These are phyloP conservation scores for Lethrus apterus DNA, from an alignment of 1,140 invertebrate genomes.

Conservation along the genomic window DNA sequence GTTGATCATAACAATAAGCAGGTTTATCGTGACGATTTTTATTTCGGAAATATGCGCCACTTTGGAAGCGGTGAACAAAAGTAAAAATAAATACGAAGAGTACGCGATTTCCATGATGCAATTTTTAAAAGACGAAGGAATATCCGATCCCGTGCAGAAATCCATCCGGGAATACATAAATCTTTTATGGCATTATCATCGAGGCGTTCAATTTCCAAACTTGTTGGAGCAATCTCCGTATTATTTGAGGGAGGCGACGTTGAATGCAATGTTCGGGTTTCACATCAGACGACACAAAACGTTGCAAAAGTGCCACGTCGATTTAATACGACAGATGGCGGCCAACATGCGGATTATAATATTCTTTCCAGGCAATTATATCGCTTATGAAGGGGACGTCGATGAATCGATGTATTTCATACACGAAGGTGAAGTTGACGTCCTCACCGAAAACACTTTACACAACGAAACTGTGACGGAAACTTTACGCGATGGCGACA, in stretches of 20 bases:
- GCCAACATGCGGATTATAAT: neutral
- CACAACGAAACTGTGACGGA: constrained; percentile 12
- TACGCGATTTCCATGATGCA: neutral
- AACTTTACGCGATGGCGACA: constrained; percentile 15
- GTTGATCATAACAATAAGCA: neutral
- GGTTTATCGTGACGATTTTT: constrained; percentile 8
- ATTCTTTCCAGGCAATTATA: constrained; percentile 9
- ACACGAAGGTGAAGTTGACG: constrained; percentile 12
- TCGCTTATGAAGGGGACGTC: constrained; percentile 7
- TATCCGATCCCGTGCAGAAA: neutral
- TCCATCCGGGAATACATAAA: constrained; percentile 10
- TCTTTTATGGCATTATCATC: constrained; percentile 8
- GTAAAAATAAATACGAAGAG: constrained; percentile 6
- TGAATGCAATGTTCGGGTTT: constrained; percentile 24
- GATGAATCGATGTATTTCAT: constrained; percentile 15
- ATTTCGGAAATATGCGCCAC: constrained; percentile 8
- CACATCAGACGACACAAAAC: constrained; percentile 20
- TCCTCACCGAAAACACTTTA: constrained; percentile 14
- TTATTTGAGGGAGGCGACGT: constrained; percentile 21
- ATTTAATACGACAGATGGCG: constrained; percentile 22
- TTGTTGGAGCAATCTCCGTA: constrained; percentile 19
- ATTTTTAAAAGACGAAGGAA: neutral
- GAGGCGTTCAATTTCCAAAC: constrained; percentile 16
- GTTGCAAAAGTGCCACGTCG: constrained; percentile 17
- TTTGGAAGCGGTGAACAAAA: constrained; percentile 9